Percentiles rank a stretch among this genome's conserved stretches.
phyloP scores from a whole-genome alignment of 2,888 invertebrate genomes.

The Blera fallax region DNA sequence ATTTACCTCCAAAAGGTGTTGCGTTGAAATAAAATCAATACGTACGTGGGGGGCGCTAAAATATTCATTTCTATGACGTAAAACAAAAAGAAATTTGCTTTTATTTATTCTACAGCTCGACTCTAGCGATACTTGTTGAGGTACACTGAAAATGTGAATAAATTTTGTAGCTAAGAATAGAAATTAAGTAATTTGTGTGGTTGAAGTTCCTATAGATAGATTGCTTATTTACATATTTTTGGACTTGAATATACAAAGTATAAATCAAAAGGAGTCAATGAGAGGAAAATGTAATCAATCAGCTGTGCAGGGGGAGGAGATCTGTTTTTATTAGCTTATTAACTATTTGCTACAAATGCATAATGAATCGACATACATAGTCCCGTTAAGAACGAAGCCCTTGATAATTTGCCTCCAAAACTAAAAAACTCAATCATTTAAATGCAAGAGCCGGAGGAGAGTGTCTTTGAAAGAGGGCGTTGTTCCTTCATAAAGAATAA shows the following conservation, averaged over 20 bases:
- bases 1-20: not conserved
- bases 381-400: no score
- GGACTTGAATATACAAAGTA: not conserved
- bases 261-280: no score
- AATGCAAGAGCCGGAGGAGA: no score
- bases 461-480: no score
- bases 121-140: not conserved
- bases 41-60: not conserved
- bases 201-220: not conserved
- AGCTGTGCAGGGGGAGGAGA: no score
- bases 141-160: not conserved
- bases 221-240: not conserved
- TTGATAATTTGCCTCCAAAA: no score
- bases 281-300: not conserved
- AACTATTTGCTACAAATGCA: no score
- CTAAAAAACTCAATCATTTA: no score
- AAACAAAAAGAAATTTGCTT: not conserved
- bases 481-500: no score
- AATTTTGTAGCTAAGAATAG: not conserved
- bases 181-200: not conserved
- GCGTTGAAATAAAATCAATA: not conserved
- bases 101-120: not conserved
- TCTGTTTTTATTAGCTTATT: no score
- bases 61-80: not conserved
- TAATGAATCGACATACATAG: no score